Evolutionary conservation across 2,888 invertebrate genomes (phyloP), one percentile per base, ranked within the genome.

Genomic region (Phragmatobia fuliginosa): DNA sequence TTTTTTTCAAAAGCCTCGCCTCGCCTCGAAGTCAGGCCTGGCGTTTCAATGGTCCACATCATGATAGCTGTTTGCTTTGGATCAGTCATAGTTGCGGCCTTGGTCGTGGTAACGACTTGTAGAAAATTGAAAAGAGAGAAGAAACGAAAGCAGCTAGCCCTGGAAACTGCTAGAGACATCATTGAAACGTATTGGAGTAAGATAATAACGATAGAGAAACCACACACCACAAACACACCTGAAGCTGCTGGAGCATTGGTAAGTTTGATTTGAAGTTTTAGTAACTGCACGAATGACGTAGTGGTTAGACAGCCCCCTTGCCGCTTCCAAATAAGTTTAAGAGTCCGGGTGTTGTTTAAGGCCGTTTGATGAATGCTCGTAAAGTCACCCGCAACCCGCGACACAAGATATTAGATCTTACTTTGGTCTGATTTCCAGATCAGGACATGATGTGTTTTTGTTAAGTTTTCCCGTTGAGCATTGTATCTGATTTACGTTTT

Each of bases 131-230:
- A 97, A 84, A 96, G 97, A 58, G 98, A 98, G 85, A 98, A 98
- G 90, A 96, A 97, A 82, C 97, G 98, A 88, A 98, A 98, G 83
- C 95, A 97, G 73, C 92, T 97, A 73, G 97, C 97, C 0, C 97
- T 98, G 75, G 97, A 98, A 89, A 97, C 97, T 0, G 97, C 97
- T 0, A 93, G 97, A 66, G 97, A 97, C 0, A 97, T 97, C 21
- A 97, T 98, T 1, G 97, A 97, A 5, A 98, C 98, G 41, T 98
- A 98, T 80, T 98, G 98, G 98, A 98, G 98, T 0, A 98, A 98
- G 91, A 98, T 98, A 88, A 97, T 98, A 2, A 97, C 98, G 21
- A 97, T 98, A 6, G 98, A 98, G 88, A 98, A 98, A 85, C 97
- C 97, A 56, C 96, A 95, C 60, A 94, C 96, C 67, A 96, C 96